Conservation (phyloP, 2,113 vertebrate genomes). For the Podarcis raffonei region DNA sequence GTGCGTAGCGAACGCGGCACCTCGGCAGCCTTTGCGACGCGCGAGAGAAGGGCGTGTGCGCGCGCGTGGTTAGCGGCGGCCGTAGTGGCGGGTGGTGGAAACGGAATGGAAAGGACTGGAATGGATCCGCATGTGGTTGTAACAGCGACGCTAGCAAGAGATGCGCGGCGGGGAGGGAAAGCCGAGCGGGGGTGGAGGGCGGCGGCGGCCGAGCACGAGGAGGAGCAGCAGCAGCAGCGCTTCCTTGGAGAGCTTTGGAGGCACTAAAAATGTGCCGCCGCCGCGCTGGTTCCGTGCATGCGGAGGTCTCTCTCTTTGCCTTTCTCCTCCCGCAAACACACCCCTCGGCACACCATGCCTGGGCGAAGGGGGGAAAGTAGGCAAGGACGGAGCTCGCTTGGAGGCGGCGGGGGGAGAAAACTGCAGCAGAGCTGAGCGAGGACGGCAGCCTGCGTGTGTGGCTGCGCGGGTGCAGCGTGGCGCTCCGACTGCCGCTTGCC, state of each 20-base stretch:
- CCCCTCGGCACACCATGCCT: neutral
- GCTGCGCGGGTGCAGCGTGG: conserved; percentile 1
- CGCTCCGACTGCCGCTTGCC: neutral
- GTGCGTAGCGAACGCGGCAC: neutral
- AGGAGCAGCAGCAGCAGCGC: neutral
- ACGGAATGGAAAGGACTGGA: neutral
- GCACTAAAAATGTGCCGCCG: neutral
- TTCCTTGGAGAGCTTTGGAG: neutral
- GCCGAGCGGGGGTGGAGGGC: neutral
- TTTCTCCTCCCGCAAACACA: too few species aligned
- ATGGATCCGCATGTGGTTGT: conserved; percentile 15
- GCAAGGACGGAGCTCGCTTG: neutral
- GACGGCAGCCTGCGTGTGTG: neutral
- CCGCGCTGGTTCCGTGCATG: neutral
- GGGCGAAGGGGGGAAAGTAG: neutral
- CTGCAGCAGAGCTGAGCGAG: conserved; percentile 23
- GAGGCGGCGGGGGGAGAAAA: neutral
- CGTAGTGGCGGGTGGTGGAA: too few species aligned
- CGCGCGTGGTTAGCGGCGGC: neutral
- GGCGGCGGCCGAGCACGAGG: neutral
- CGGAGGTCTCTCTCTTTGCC: neutral
- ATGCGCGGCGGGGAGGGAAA: neutral
- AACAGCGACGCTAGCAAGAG: neutral
- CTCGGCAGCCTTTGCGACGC: neutral
- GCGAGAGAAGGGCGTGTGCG: neutral